Evolutionary conservation across 2,113 vertebrate genomes (phyloP).

Genomic region (Mohoua ochrocephala): DNA sequence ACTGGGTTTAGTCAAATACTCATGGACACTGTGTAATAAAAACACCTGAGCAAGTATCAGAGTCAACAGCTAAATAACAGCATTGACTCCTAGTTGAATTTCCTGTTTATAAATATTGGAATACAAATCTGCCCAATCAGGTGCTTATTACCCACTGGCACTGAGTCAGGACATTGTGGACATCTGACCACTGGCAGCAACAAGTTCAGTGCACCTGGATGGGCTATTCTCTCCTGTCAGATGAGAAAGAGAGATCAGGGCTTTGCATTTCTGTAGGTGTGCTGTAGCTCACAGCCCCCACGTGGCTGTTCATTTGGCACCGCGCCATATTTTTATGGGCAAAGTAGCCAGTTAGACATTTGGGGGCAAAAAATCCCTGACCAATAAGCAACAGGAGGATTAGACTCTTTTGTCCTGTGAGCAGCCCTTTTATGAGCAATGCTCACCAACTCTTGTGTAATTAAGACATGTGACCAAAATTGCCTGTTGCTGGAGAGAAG

Average conservation of each 20-base stretch:
- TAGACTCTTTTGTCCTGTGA: neutral
- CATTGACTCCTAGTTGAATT: neutral
- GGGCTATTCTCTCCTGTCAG: neutral
- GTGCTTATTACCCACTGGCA: neutral
- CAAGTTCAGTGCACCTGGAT: neutral
- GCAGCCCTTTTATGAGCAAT: neutral
- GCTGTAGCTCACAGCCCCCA: neutral
- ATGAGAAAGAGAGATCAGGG: neutral
- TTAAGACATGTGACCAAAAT: neutral
- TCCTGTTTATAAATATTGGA: neutral
- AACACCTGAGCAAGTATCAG: neutral
- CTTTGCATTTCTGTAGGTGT: neutral
- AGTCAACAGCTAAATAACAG: neutral
- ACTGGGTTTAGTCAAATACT: neutral
- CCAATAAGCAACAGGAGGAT: neutral
- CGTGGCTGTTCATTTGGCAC: fast-evolving
- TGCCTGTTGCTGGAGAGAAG: neutral
- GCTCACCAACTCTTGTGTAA: neutral
- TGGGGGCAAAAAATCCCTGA: neutral
- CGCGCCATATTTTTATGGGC: neutral
- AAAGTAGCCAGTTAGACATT: fast-evolving
- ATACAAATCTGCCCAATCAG: neutral
- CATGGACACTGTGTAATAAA: neutral
- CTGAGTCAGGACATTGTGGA: neutral
- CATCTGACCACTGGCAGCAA: neutral